A percentile compares a stretch with the other conserved stretches of the same genome.
Evolutionary conservation across 2,797 vertebrate genomes (phyloP).

Genomic region (Aldrovandia affinis): DNA sequence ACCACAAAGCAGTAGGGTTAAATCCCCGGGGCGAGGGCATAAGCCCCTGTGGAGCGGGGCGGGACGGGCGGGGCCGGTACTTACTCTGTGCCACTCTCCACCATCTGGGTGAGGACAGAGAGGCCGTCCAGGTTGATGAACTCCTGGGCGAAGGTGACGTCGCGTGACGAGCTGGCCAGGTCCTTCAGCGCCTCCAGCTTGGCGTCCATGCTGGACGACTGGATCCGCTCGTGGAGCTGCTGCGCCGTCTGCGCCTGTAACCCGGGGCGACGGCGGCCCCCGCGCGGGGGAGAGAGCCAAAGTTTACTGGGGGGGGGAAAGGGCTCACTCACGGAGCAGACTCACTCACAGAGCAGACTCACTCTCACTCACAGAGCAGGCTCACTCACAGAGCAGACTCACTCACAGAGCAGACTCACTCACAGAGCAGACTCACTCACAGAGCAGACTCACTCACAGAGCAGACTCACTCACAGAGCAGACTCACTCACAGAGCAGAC

Average conservation of each 20-base stretch:
- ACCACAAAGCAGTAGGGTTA: neutral
- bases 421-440: no score
- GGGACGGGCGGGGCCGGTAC: slow-evolving; percentile 53
- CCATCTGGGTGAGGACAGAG: slow-evolving; percentile 95
- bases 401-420: no score
- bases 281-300: neutral
- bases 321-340: no score
- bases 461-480: no score
- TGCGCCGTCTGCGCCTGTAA: slow-evolving; percentile 85
- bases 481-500: no score
- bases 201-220: slow-evolving; percentile 98
- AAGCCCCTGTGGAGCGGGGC: neutral
- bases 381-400: no score
- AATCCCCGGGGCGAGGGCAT: slow-evolving; percentile 1
- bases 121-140: slow-evolving; percentile 98
- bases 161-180: slow-evolving; percentile 89
- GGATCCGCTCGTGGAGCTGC: slow-evolving; percentile 92
- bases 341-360: no score
- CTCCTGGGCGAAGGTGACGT: slow-evolving; percentile 95
- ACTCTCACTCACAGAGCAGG: no score
- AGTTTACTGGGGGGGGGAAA: neutral
- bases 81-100: slow-evolving; percentile 98
- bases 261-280: slow-evolving; percentile 22
- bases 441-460: no score
- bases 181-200: slow-evolving; percentile 95